phyloP scores from a whole-genome alignment of 2,113 vertebrate species.

The Nanger granti region DNA sequence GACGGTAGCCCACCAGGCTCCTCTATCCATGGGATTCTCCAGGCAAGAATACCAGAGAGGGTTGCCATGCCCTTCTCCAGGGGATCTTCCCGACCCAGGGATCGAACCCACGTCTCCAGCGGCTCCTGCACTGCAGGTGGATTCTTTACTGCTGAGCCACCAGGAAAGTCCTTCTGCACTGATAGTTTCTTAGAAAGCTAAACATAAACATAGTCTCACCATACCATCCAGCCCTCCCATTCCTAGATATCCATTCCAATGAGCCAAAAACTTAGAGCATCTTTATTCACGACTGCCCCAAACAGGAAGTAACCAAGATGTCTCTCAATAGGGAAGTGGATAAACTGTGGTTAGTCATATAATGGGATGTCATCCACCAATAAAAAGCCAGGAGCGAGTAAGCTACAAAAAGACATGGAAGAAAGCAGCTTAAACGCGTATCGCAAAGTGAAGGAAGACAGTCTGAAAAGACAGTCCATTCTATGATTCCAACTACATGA shows the following conservation, averaged over 20 bases:
- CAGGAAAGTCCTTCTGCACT: neutral
- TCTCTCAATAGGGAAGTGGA: neutral
- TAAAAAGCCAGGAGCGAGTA: neutral
- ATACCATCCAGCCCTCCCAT: neutral
- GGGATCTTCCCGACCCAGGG: neutral
- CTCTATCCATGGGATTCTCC: neutral
- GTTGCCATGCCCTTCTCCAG: neutral
- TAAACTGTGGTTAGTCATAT: neutral
- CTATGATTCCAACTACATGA: neutral
- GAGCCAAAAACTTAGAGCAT: neutral
- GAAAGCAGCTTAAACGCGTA: neutral
- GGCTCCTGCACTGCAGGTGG: neutral
- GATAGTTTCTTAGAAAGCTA: neutral
- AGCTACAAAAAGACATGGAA: neutral
- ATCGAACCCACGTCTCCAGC: neutral
- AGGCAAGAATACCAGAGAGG: neutral
- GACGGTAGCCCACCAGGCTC: neutral
- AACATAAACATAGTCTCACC: neutral
- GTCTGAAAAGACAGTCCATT: neutral
- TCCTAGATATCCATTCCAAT: neutral
- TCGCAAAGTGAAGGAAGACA: neutral
- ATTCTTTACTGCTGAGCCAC: neutral
- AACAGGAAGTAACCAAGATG: neutral
- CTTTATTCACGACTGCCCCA: neutral
- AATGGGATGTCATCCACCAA: neutral